Base-by-base conservation (phyloP, 2,113 vertebrate species). In the Phyllopteryx taeniolatus region DNA sequence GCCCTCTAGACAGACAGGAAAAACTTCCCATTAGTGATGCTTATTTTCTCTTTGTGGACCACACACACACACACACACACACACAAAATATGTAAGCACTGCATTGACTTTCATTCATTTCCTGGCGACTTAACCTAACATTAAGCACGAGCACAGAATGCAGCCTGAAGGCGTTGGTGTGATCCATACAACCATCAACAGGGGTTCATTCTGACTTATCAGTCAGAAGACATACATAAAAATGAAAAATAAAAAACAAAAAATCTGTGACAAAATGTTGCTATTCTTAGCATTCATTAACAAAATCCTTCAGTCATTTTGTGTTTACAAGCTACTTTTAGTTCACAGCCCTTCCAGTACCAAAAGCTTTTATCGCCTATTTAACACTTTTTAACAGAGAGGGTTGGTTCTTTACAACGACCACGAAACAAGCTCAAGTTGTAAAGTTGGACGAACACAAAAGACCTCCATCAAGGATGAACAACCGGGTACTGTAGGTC, bases 11-110 rank as follows among this genome's bases (percentile, higher is more conserved):
- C 85, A 82, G 82, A 84, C 87, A 86, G 85, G 82, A 87, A 89
- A 87, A 89, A 86, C 81, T 83, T 86, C 82, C 82, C 87, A 87
- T 91, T 89, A 87, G 84, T 76, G 71, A 72, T 81, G 88, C 83
- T 91, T 91, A 85, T 90, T 92, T 90, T 88, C 82, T 77, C 86
- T 86, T 82, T 78, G 83, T 57, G 76, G 86, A 86, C 88, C 86
- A 90, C 88, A 89, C 88, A 80, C 80, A 78, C 79, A 80, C 35
- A 39, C 35, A 39, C 35, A 39, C 42, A 66, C 63, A 83, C 66
- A 84, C 73, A 51, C 61, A 77, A 72, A 78, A 77, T 53, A 71
- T 78, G 63, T 77, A 82, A 81, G 74, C 42, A 56, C 42, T 78
- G 70, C 54, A 71, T 67, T 79, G 78, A 78, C 73, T 83, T 83